These are phyloP conservation scores for Agonopterix heracliana DNA, from an alignment of 2,888 invertebrate species.

Conservation along the genomic window DNA sequence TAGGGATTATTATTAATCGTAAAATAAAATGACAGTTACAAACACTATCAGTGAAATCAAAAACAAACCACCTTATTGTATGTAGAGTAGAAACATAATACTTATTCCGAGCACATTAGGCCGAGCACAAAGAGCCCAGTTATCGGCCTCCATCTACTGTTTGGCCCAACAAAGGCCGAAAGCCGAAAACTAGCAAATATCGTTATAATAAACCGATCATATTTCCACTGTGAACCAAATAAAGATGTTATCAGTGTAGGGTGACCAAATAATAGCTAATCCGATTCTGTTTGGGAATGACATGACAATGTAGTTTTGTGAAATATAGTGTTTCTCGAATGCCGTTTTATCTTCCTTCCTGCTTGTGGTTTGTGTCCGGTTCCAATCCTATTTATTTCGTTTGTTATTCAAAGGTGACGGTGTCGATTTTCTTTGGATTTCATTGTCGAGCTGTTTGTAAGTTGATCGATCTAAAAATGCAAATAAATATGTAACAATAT, in stretches of 20 bases:
- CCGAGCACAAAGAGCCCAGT: conserved; percentile 23
- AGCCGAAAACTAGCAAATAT: conserved; percentile 60
- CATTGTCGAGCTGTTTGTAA: background rate
- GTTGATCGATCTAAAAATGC: no score
- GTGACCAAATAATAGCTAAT: conserved; percentile 63
- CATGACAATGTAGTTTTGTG: conserved; percentile 25
- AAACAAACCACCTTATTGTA: conserved; percentile 42
- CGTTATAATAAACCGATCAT: conserved; percentile 70
- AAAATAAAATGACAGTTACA: conserved; percentile 33
- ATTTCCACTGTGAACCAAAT: conserved; percentile 39
- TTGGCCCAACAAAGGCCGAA: conserved; percentile 35
- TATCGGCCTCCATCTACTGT: conserved; percentile 34
- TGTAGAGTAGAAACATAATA: conserved; percentile 47
- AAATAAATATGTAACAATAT: no score
- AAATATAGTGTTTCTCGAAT: conserved; percentile 20
- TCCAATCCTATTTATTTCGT: conserved; percentile 3
- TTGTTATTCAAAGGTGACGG: background rate
- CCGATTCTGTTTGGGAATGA: conserved; percentile 48
- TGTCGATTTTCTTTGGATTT: conserved; percentile 6
- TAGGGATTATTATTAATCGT: no score
- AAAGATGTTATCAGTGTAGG: conserved; percentile 48
- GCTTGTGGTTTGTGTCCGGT: conserved; percentile 19
- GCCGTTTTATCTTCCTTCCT: conserved; percentile 25
- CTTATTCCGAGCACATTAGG: conserved; percentile 24
- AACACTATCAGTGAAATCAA: conserved; percentile 33